phyloP scores from a whole-genome alignment of 2,113 vertebrate genomes.

The Ophiodon elongatus region DNA sequence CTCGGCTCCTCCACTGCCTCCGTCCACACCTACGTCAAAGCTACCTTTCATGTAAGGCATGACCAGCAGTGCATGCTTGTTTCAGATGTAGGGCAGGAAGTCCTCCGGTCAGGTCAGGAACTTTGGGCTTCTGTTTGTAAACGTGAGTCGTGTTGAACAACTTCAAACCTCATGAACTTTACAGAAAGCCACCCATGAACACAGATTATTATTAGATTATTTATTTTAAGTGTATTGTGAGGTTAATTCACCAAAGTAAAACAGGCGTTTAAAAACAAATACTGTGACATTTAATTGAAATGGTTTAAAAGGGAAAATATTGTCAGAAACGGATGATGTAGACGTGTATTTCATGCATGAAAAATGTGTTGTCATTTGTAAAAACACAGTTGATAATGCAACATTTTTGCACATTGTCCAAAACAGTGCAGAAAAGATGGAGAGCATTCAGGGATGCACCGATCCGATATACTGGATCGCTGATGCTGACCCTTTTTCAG shows the following conservation, averaged over 20 bases:
- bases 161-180: background rate
- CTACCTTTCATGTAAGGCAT: conserved; percentile 94
- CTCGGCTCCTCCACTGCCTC: conserved; percentile 94
- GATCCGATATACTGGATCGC: background rate
- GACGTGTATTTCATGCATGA: too few relatives aligned
- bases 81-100: conserved; percentile 6
- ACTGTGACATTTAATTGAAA: background rate
- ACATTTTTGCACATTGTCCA: background rate
- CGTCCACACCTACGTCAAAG: conserved; percentile 97
- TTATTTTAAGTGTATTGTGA: background rate
- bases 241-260: background rate
- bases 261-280: background rate
- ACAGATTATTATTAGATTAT: background rate
- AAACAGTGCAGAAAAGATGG: background rate
- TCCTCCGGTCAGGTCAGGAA: background rate
- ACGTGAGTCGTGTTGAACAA: background rate
- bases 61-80: background rate
- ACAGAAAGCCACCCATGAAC: background rate
- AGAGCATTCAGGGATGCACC: background rate
- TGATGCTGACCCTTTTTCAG: background rate
- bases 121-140: background rate
- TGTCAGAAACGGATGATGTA: background rate
- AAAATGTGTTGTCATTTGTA: background rate
- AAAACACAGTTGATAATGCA: background rate
- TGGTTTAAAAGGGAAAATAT: background rate